These are phyloP conservation scores for Agonopterix heracliana DNA, from an alignment of 2,888 invertebrate genomes.

Conservation along the genomic window DNA sequence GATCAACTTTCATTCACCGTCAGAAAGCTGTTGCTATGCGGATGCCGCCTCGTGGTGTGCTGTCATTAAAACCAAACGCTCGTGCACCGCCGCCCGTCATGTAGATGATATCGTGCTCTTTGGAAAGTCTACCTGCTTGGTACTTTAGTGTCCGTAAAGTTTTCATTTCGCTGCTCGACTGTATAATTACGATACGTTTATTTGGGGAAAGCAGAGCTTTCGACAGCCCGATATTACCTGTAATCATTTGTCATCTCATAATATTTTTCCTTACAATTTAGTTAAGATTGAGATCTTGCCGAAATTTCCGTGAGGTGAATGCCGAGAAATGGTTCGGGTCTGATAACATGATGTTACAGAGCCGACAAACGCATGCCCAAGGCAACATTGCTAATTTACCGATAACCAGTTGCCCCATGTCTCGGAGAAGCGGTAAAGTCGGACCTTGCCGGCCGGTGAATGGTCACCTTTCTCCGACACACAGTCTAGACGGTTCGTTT, in stretches of 20 bases:
- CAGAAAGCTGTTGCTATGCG: conserved; percentile 72
- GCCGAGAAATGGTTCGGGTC: background rate
- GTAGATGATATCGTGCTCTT: conserved; percentile 68
- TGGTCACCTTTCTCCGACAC: conserved; percentile 75
- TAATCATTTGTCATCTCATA: no score
- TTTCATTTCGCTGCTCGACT: background rate
- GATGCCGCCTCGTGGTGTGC: conserved; percentile 57
- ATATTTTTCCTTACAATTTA: no score
- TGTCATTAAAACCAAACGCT: conserved; percentile 64
- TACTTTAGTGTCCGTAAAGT: background rate
- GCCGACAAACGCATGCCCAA: conserved; percentile 6
- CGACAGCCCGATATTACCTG: no score
- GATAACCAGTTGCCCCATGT: conserved; percentile 50
- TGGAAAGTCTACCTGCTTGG: conserved; percentile 52
- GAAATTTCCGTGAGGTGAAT: no score
- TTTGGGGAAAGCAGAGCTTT: no score
- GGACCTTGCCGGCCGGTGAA: conserved; percentile 60
- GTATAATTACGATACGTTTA: background rate
- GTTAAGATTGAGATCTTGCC: no score
- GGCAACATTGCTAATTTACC: conserved; percentile 25
- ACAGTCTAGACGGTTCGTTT: conserved; percentile 68
- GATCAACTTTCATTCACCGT: conserved; percentile 72
- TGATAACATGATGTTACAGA: background rate
- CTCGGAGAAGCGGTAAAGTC: conserved; percentile 46
- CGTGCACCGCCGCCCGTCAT: conserved; percentile 52